These are phyloP conservation scores for Paraplagusia blochii DNA, from an alignment of 2,113 vertebrate genomes.

Conservation along the genomic window DNA sequence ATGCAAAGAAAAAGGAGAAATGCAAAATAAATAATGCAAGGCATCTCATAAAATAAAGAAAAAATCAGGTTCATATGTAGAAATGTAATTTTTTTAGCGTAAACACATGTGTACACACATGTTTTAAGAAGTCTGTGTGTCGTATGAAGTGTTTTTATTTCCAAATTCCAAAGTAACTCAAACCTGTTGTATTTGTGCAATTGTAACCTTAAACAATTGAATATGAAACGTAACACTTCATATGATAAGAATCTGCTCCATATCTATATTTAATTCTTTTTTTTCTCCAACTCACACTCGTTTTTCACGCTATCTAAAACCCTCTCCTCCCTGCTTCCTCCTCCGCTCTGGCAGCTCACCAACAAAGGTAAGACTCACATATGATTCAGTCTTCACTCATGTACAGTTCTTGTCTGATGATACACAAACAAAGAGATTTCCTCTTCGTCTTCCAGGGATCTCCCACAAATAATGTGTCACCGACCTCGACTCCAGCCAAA, in stretches of 20 bases:
- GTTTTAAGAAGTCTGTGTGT: conserved; percentile 27
- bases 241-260: conserved; percentile 41
- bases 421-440: neutral
- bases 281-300: neutral
- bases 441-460: conserved; percentile 80
- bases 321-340: conserved; percentile 8
- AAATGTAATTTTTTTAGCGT: conserved; percentile 35
- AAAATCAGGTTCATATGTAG: conserved; percentile 32
- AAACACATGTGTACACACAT: conserved; percentile 40
- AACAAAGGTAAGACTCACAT: conserved; percentile 66
- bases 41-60: neutral
- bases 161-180: neutral
- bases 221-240: conserved; percentile 44
- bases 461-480: conserved; percentile 91
- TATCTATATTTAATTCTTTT: neutral
- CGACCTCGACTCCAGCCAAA: conserved; percentile 95
- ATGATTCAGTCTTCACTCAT: neutral
- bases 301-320: neutral
- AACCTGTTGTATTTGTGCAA: neutral
- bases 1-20: neutral
- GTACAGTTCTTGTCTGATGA: neutral
- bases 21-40: neutral
- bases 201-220: neutral
- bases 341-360: conserved; percentile 65
- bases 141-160: conserved; percentile 40